Percentiles rank a stretch among this genome's conserved stretches.
Conservation (phyloP, 2,888 invertebrate genomes). For the Geotrupes spiniger region DNA sequence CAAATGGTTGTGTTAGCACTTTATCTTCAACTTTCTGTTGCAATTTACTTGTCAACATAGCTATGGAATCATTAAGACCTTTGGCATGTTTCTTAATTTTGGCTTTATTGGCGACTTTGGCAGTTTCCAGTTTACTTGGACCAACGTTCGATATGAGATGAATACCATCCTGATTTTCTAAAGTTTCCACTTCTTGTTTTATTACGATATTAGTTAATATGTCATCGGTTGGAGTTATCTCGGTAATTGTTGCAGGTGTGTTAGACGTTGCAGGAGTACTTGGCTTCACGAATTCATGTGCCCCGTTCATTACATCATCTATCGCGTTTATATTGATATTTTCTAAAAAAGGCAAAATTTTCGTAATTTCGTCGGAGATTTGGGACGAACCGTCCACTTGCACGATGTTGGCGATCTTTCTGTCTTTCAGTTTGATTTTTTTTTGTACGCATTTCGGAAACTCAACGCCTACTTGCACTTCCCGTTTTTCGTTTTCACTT, state of each 20-base stretch:
- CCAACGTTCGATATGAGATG: neutral
- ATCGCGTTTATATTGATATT: conserved; percentile 14
- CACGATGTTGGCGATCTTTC: conserved; percentile 23
- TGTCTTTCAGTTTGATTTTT: conserved; percentile 21
- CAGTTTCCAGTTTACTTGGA: neutral
- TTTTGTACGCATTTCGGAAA: conserved; percentile 13
- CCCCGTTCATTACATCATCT: neutral
- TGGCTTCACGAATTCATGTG: no score
- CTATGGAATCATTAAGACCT: conserved; percentile 69
- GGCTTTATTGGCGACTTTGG: conserved; percentile 8
- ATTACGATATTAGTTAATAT: no score
- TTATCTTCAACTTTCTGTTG: conserved; percentile 49
- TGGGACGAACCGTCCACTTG: conserved; percentile 29
- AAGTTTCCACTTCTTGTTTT: neutral
- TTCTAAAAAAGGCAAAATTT: conserved; percentile 22
- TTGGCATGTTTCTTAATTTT: conserved; percentile 51
- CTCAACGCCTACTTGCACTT: conserved; percentile 16
- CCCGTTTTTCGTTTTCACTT: conserved; percentile 17
- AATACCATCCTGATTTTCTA: neutral
- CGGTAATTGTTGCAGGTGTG: no score
- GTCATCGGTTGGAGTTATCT: no score
- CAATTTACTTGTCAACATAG: conserved; percentile 68
- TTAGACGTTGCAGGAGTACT: no score
- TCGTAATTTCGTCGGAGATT: conserved; percentile 16
- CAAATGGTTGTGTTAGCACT: conserved; percentile 11